A percentile compares a stretch with the other conserved stretches of the same genome.
Conservation (phyloP, 2,888 invertebrate species). For the Apoda limacodes region DNA sequence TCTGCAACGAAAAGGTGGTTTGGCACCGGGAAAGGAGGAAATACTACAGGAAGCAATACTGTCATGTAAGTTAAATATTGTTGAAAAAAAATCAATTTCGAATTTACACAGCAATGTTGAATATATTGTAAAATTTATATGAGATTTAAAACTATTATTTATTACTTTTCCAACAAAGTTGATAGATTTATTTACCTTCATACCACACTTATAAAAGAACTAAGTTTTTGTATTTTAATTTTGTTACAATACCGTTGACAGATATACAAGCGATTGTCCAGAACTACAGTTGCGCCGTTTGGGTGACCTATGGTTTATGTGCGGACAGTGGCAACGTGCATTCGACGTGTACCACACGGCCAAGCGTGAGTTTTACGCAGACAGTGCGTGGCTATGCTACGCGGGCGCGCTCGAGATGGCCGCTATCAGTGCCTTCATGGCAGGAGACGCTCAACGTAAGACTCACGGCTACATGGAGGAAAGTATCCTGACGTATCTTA, state of each 20-base stretch:
- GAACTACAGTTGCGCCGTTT: slow-evolving; percentile 93
- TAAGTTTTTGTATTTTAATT: no score
- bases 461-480: slow-evolving; percentile 94
- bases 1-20: slow-evolving; percentile 97
- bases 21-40: slow-evolving; percentile 88
- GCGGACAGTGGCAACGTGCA: slow-evolving; percentile 92
- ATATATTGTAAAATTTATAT: no score
- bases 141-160: no score
- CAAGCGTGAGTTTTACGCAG: slow-evolving; percentile 97
- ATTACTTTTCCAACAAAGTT: no score
- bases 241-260: not conserved
- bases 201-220: no score
- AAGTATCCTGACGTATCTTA: slow-evolving; percentile 91
- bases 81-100: not conserved
- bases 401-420: slow-evolving; percentile 98
- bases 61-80: slow-evolving; percentile 78
- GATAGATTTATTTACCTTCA: no score
- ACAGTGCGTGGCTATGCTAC: slow-evolving; percentile 97
- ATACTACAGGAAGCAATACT: slow-evolving; percentile 78
- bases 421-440: slow-evolving; percentile 91
- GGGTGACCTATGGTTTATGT: slow-evolving; percentile 96
- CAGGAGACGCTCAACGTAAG: slow-evolving; percentile 81
- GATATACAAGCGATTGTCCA: slow-evolving; percentile 72
- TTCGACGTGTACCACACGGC: slow-evolving; percentile 95
- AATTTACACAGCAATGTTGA: no score